A percentile compares a stretch with the other conserved stretches of the same genome.
These are phyloP conservation scores for Drosophila prosaltans DNA, from an alignment of 1,140 invertebrate species.

Conservation along the genomic window DNA sequence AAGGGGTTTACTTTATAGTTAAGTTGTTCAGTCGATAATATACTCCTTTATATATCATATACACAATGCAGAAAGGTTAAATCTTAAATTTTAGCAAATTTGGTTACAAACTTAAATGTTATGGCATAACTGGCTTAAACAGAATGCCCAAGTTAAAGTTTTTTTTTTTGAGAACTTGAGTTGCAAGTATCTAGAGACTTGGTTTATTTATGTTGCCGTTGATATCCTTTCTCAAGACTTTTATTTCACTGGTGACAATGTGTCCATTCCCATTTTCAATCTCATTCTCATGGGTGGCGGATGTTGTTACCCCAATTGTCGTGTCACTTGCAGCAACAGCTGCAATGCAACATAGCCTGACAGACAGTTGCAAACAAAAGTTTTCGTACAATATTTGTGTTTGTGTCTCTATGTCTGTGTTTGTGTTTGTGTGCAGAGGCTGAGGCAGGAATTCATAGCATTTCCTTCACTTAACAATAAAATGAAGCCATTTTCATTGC, in stretches of 20 bases:
- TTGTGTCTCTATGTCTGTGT: neutral
- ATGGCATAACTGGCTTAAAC: too few species aligned
- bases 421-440: neutral
- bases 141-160: too few species aligned
- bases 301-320: constrained; percentile 11
- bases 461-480: neutral
- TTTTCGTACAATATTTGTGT: neutral
- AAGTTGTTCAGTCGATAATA: too few species aligned
- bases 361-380: neutral
- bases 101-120: too few species aligned
- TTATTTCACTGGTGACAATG: constrained; percentile 18
- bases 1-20: too few species aligned
- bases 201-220: too few species aligned
- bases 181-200: too few species aligned
- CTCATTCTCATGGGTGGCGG: constrained; percentile 1
- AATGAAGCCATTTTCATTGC: neutral
- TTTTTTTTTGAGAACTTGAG: too few species aligned
- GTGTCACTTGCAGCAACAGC: constrained; percentile 3
- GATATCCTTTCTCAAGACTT: constrained; percentile 6
- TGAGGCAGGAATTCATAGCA: constrained; percentile 1
- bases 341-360: neutral
- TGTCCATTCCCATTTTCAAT: constrained; percentile 1
- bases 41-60: too few species aligned
- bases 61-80: too few species aligned
- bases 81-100: too few species aligned